Evolutionary conservation across 2,888 invertebrate species (phyloP), one percentile per base, ranked within the genome.

Genomic region (Ceramica pisi): DNA sequence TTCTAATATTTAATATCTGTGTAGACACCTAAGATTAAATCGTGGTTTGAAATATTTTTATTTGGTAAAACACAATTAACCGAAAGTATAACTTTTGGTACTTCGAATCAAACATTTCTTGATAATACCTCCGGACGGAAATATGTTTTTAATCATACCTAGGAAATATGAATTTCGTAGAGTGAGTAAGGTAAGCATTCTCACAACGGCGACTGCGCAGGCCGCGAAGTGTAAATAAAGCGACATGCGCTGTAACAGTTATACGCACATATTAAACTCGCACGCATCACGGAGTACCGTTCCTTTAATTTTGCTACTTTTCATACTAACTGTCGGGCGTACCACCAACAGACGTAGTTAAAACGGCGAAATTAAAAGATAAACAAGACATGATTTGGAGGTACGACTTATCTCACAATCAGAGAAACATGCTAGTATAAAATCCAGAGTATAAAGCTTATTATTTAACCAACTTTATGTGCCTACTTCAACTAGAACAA

Each of bases 171-270:
- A 21, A 35, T 69, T 66, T 41, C 16, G 31, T 35, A 41, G 21
- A 19, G 5, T 60, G 26, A 60, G 31, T 59, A 48, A 81, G 59
- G 41, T 60, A 53, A 38, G 46, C 38, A 60, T 63, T 63, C 44
- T 31, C 23, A 71, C 70, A 82, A 12, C 14, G n/a, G 79, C 78
- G 76, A 81, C 56, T 1, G 74, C 79, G 80, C 82, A 69, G 26
- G 53, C 67, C 64, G 23, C 65, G 56, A 70, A 89, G 88, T 90
- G 86, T 89, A 86, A 88, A 89, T 85, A 85, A 87, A 88, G 80
- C 72, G 80, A 77, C 76, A 79, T 80, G 84, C 78, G 81, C 71
- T 41, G 62, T 76, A 80, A 88, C 86, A 73, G 85, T 86, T 85
- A 21, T 38, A 81, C 68, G 76, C 75, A 66, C 64, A 61, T 64